These are phyloP conservation scores for Leptatherina wallacei DNA, from an alignment of 2,797 vertebrate genomes.

Conservation along the genomic window DNA sequence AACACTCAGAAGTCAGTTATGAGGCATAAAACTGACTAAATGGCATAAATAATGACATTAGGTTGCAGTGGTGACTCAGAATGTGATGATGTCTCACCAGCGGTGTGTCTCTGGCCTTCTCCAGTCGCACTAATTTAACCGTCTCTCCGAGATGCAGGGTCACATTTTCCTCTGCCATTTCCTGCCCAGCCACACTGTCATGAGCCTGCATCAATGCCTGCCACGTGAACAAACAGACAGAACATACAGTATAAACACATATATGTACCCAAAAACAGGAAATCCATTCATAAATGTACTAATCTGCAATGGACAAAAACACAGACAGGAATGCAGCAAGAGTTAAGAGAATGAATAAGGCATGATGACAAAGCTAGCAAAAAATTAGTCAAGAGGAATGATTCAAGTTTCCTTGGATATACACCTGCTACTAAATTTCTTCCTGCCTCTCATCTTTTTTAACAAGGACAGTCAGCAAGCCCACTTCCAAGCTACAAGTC, in stretches of 20 bases:
- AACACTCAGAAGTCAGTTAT: neutral
- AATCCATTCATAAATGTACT: conserved; percentile 29
- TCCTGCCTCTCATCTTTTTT: conserved; percentile 25
- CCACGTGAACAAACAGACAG: conserved; percentile 38
- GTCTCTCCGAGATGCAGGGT: conserved; percentile 90
- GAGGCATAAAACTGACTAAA: neutral
- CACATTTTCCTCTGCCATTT: conserved; percentile 87
- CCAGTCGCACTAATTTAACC: conserved; percentile 94
- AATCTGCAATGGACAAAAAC: conserved; percentile 28
- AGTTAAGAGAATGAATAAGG: conserved; percentile 21
- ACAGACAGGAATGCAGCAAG: conserved; percentile 22
- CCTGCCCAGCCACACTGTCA: conserved; percentile 91
- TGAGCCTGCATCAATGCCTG: conserved; percentile 95
- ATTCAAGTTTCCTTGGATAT: conserved; percentile 17
- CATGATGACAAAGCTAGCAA: neutral
- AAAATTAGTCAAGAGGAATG: conserved; percentile 9
- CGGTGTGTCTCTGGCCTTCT: conserved; percentile 92
- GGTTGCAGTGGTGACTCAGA: neutral
- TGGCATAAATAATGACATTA: neutral
- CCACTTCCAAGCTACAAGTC: conserved; percentile 55
- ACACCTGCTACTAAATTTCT: conserved; percentile 34
- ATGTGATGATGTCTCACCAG: conserved; percentile 84
- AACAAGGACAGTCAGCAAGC: conserved; percentile 55
- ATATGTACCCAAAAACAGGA: conserved; percentile 22
- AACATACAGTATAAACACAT: neutral